Evolutionary conservation across 2,797 vertebrate genomes (phyloP).

Genomic region (Sebastolobus alascanus): DNA sequence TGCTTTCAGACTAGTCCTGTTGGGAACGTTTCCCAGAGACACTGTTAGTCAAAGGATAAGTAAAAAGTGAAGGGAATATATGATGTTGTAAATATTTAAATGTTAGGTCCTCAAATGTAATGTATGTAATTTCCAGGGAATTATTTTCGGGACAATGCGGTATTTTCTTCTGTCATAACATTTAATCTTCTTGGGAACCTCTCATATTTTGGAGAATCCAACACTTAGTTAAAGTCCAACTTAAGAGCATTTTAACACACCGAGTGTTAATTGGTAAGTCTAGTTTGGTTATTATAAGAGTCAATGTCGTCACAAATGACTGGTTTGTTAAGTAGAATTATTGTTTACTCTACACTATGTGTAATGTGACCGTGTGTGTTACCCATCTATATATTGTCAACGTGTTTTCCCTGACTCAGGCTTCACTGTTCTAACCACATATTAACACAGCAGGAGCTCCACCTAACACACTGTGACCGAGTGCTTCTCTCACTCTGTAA

Average conservation of each 20-base stretch:
- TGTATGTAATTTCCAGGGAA: background rate
- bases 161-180: background rate
- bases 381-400: background rate
- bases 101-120: background rate
- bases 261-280: background rate
- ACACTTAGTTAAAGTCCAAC: background rate
- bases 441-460: slow-evolving; percentile 53
- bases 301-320: background rate
- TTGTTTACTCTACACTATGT: background rate
- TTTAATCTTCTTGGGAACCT: background rate
- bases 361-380: background rate
- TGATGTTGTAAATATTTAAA: background rate
- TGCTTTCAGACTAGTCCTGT: background rate
- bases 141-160: background rate
- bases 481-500: slow-evolving; percentile 38
- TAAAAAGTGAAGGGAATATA: background rate
- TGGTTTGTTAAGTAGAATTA: background rate
- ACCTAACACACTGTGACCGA: slow-evolving; percentile 36
- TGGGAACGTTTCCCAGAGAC: background rate
- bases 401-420: slow-evolving; percentile 26
- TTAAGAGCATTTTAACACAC: background rate
- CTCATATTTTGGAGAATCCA: background rate
- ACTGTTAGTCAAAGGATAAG: background rate
- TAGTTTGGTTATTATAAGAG: background rate
- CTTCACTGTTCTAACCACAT: slow-evolving; percentile 32